Evolutionary conservation across 2,797 vertebrate species (phyloP).

Genomic region (Heliangelus exortis): DNA sequence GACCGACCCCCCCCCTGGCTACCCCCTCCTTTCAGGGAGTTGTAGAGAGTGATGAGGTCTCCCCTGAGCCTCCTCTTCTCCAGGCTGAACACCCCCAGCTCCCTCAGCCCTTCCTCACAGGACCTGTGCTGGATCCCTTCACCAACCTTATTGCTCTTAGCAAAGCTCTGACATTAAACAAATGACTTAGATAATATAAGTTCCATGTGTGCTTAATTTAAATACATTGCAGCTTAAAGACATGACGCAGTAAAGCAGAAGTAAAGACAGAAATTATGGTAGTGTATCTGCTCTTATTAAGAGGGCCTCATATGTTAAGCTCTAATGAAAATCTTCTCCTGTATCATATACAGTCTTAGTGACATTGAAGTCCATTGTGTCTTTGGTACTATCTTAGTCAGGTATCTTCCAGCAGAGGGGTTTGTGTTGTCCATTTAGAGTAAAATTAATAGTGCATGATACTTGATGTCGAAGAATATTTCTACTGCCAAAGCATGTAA

Average conservation of each 20-base stretch:
- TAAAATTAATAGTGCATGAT: not conserved
- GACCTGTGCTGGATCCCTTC: too few species aligned
- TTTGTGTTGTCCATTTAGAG: not conserved
- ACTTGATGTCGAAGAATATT: not conserved
- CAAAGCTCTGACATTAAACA: too few species aligned
- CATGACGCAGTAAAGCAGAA: not conserved
- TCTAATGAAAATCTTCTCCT: not conserved
- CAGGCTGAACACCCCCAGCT: too few species aligned
- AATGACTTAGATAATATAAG: too few species aligned
- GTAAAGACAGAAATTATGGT: not conserved
- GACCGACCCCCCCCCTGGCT: too few species aligned
- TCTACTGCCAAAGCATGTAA: not conserved
- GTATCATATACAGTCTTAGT: not conserved
- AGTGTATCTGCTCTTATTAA: not conserved
- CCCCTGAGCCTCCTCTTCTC: too few species aligned
- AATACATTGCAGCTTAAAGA: not conserved
- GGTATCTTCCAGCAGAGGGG: not conserved
- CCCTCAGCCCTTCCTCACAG: too few species aligned
- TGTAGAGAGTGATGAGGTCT: too few species aligned
- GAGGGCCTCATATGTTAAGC: not conserved
- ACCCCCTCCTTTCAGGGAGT: too few species aligned
- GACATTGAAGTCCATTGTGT: not conserved
- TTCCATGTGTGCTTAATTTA: not conserved
- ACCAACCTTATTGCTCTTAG: too few species aligned
- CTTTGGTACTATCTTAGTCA: rapidly evolving